These are phyloP conservation scores for Progne subis DNA, from an alignment of 2,113 vertebrate species.

Conservation along the genomic window DNA sequence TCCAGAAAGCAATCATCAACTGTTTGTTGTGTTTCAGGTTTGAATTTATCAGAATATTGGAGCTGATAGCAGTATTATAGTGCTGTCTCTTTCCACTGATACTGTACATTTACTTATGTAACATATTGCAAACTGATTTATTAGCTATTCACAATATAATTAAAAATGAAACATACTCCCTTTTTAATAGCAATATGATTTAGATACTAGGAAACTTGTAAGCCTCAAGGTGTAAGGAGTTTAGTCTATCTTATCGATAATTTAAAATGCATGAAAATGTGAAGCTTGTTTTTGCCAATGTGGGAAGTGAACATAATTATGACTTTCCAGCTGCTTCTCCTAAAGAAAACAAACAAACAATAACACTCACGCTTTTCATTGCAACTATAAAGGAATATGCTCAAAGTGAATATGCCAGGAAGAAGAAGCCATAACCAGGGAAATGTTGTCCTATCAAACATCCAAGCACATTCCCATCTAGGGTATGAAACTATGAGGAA, in stretches of 20 bases:
- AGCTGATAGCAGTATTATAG: not conserved
- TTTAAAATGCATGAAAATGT: slow-evolving; percentile 46
- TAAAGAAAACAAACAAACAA: slow-evolving; percentile 43
- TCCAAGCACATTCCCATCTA: slow-evolving; percentile 23
- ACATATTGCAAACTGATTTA: not conserved
- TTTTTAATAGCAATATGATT: slow-evolving; percentile 39
- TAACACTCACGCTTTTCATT: slow-evolving; percentile 32
- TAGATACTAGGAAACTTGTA: slow-evolving; percentile 21
- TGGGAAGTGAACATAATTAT: slow-evolving; percentile 59
- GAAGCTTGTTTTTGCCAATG: slow-evolving; percentile 47
- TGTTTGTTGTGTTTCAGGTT: not conserved
- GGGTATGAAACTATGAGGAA: not conserved
- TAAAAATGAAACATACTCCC: not conserved
- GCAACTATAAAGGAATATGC: slow-evolving; percentile 40
- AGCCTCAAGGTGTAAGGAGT: not conserved
- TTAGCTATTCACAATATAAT: not conserved
- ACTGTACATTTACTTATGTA: not conserved
- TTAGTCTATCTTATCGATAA: not conserved
- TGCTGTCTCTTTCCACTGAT: not conserved
- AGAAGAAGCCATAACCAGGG: slow-evolving; percentile 29
- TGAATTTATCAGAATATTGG: not conserved
- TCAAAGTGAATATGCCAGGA: slow-evolving; percentile 52
- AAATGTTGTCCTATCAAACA: slow-evolving; percentile 20
- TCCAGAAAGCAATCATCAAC: not conserved
- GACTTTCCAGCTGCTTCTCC: slow-evolving; percentile 68